Evolutionary conservation across 2,113 vertebrate species (phyloP).

Genomic region (Thalassarche chlororhynchos): DNA sequence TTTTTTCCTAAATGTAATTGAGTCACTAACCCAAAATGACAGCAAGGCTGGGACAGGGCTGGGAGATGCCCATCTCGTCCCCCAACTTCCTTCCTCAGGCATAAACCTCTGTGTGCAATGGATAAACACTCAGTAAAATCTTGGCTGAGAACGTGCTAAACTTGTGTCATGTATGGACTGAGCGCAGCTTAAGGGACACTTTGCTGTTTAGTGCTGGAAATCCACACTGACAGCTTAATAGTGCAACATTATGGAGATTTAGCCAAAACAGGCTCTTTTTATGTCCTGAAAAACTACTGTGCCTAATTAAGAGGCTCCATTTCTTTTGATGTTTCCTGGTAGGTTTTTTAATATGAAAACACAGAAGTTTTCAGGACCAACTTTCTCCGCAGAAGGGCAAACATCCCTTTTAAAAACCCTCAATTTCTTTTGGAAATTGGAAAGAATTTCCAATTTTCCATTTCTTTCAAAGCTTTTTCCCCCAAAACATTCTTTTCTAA

Average conservation of each 20-base stretch:
- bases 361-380: neutral
- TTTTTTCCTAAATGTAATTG: accelerated
- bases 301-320: accelerated
- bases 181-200: neutral
- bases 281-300: accelerated
- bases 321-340: neutral
- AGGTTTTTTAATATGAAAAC: accelerated
- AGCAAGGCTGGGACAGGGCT: neutral
- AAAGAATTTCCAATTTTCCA: neutral
- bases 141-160: neutral
- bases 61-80: neutral
- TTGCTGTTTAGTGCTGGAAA: neutral
- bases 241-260: accelerated
- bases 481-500: neutral
- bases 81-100: neutral
- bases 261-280: neutral
- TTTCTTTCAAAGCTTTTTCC: neutral
- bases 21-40: neutral
- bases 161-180: accelerated
- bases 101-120: accelerated
- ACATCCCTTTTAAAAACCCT: neutral
- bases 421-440: neutral
- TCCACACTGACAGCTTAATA: accelerated
- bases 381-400: neutral
- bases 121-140: accelerated